Conservation (phyloP, 2,888 invertebrate genomes). For the Melikaiella ostensackeni region DNA sequence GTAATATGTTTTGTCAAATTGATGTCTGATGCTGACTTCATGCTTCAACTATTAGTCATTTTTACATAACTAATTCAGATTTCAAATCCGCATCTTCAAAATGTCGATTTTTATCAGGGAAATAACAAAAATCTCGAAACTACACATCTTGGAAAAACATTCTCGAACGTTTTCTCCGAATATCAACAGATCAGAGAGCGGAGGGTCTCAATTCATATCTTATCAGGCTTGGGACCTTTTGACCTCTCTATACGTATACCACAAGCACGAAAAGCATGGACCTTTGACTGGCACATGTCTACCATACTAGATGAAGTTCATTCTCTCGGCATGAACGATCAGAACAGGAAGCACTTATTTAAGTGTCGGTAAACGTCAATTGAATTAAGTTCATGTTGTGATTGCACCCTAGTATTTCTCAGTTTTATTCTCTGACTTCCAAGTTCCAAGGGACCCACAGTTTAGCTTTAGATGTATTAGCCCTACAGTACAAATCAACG, state of each 20-base stretch:
- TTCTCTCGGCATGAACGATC: slow-evolving; percentile 64
- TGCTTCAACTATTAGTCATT: not conserved
- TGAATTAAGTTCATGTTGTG: slow-evolving; percentile 35
- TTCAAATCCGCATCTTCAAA: not conserved
- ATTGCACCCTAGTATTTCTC: slow-evolving; percentile 53
- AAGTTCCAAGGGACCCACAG: not conserved
- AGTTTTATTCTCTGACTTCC: slow-evolving; percentile 51
- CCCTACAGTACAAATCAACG: not conserved
- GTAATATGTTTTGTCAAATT: not conserved
- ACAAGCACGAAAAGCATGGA: slow-evolving; percentile 59
- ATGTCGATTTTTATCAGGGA: not conserved
- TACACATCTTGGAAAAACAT: slow-evolving; percentile 22
- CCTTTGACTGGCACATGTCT: slow-evolving; percentile 58
- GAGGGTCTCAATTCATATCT: slow-evolving; percentile 58
- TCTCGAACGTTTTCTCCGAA: slow-evolving; percentile 6
- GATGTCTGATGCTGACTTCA: not conserved
- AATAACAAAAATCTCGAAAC: not conserved
- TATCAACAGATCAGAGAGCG: slow-evolving; percentile 9
- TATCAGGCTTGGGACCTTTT: slow-evolving; percentile 64
- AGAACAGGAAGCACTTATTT: slow-evolving; percentile 74
- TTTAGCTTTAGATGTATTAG: not conserved
- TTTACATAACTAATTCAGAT: not conserved
- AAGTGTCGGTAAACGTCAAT: slow-evolving; percentile 55
- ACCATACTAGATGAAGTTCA: slow-evolving; percentile 54
- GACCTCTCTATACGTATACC: slow-evolving; percentile 52